Base-by-base conservation (phyloP, 92 coral and sea anemone species). In the Isaurus tuberculatus region DNA sequence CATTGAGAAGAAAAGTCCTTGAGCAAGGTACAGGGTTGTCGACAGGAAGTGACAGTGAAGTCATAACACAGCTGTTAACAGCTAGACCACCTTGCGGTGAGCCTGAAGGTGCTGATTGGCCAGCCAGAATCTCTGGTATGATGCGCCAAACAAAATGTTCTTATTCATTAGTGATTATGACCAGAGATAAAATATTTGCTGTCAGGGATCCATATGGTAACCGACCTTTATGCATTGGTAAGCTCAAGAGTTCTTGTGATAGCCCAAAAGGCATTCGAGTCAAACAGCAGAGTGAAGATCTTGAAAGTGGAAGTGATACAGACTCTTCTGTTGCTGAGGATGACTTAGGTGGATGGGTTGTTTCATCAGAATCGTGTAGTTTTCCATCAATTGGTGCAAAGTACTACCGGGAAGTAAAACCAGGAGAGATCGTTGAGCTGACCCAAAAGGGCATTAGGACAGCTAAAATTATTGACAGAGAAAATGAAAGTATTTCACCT, bases 121-220 rank as follows among this genome's bases (percentile, higher is more conserved):
- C 90, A 4, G 95, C 94, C 20, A 91, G 98, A 86, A 95, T 95
- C 53, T 88, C 89, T 42, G 88, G 90, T 43, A 86, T 94, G 79
- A 89, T 94, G 92, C 87, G 65, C 27, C 92, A 90, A 33, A 90
- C 98, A 0, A 91, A 88, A 79, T 89, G 97, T 57, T 84, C 98
- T 0, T 95, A 95, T 57, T 90, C 97, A 4, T 91, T 95, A n/a
- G 98, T 79, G 11, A 95, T 95, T 68, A 90, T 95, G 96, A 95
- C 98, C 60, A 82, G 85, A 49, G 86, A 92, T 80, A 91, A 90
- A 42, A 83, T 95, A 32, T 95, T 91, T 92, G 98, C 95, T 25
- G 98, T 95, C 17, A 73, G 98, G 60, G 98, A 95, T 81, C 98
- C 98, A 28, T 94, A 95, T 83, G 98, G 98, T 22, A 95, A 94